Conservation (phyloP, 1,140 invertebrate species). For the Drosophila nigrodunni region DNA sequence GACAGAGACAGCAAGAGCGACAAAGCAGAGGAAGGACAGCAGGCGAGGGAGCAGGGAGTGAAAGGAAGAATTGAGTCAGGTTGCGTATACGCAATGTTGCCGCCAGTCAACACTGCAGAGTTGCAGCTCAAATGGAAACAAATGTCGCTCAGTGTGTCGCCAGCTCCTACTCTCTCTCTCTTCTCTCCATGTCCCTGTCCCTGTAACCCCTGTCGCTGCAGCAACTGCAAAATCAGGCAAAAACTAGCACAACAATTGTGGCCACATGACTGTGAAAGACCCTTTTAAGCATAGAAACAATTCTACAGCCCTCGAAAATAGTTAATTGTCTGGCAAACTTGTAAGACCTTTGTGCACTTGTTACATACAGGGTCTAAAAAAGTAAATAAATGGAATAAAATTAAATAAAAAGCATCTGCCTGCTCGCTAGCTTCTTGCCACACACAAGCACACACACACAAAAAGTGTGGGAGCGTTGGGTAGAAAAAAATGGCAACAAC, state of each 20-base stretch:
- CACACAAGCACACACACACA: background rate
- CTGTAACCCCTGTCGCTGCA: background rate
- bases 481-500: conserved; percentile 71
- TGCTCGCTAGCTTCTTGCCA: conserved; percentile 16
- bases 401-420: conserved; percentile 56
- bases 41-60: background rate
- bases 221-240: too few relatives aligned
- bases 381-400: conserved; percentile 72
- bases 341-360: too few relatives aligned
- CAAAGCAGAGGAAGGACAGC: background rate
- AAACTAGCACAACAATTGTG: too few relatives aligned
- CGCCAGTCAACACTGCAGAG: conserved; percentile 22
- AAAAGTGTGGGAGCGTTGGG: background rate
- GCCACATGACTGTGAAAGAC: too few relatives aligned
- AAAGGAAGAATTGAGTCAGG: background rate
- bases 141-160: conserved; percentile 50
- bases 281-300: too few relatives aligned
- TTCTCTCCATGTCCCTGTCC: background rate
- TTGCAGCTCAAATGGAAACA: conserved; percentile 65
- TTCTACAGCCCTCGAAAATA: too few relatives aligned
- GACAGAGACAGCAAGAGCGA: conserved; percentile 21
- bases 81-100: conserved; percentile 44
- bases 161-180: background rate
- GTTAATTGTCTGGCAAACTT: too few relatives aligned
- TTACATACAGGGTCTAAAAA: conserved; percentile 14